These are phyloP conservation scores for Coracias cyanogaster DNA, from an alignment of 2,797 vertebrate species.

Conservation along the genomic window DNA sequence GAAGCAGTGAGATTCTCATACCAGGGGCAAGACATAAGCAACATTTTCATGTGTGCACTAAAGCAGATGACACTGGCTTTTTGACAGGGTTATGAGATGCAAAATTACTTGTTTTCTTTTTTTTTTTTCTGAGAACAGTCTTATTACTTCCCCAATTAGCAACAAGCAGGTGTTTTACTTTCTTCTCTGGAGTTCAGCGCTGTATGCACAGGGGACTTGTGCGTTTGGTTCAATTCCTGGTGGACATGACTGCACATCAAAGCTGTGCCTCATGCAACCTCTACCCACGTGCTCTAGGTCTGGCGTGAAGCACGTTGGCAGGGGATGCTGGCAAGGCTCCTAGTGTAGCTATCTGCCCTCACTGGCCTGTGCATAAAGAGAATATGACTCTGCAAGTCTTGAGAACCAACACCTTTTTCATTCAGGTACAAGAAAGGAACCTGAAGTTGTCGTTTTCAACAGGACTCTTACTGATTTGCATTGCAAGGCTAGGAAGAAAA, in stretches of 20 bases:
- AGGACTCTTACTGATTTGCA: conserved; percentile 1
- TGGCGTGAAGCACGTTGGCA: accelerated
- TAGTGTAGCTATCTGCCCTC: not conserved
- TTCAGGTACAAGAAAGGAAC: not conserved
- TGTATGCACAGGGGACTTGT: not conserved
- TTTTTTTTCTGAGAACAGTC: not conserved
- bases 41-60: not conserved
- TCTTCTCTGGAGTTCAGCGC: not conserved
- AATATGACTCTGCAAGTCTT: not conserved
- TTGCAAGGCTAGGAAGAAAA: conserved; percentile 33
- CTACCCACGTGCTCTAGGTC: accelerated
- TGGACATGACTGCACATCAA: accelerated
- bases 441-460: conserved; percentile 18
- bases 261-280: not conserved
- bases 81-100: not conserved
- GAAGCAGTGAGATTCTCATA: not conserved
- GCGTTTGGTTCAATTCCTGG: not conserved
- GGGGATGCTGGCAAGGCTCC: not conserved
- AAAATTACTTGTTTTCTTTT: not conserved
- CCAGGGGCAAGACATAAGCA: not conserved
- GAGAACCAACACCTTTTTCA: not conserved
- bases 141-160: not conserved
- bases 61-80: not conserved
- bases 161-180: not conserved
- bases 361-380: not conserved